Evolutionary conservation across 1,140 invertebrate genomes (phyloP).

Genomic region (Trichogramma pretiosum): DNA sequence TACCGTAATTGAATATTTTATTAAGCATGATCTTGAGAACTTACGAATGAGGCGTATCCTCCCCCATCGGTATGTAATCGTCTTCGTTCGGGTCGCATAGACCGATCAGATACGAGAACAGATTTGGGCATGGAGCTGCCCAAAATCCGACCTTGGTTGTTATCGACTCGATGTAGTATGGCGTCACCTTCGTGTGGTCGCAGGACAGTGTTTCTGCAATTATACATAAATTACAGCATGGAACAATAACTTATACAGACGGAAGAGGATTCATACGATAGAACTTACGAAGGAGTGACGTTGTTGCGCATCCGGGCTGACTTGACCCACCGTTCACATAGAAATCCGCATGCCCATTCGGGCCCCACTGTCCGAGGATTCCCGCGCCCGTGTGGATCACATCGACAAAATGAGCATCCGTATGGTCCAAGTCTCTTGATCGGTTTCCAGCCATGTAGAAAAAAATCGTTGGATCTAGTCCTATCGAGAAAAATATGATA

Average conservation of each 20-base stretch:
- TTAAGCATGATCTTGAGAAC: slow-evolving; percentile 22
- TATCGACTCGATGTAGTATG: slow-evolving; percentile 80
- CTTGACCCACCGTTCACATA: slow-evolving; percentile 83
- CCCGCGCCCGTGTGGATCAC: slow-evolving; percentile 82
- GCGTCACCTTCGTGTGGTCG: slow-evolving; percentile 80
- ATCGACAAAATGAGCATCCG: slow-evolving; percentile 80
- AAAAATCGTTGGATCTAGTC: slow-evolving; percentile 71
- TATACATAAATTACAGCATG: background rate
- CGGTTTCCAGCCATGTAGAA: slow-evolving; percentile 72
- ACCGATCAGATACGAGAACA: slow-evolving; percentile 70
- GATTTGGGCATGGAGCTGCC: slow-evolving; percentile 70
- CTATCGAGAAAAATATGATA: slow-evolving; percentile 35
- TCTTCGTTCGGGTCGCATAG: slow-evolving; percentile 68
- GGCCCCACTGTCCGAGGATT: slow-evolving; percentile 74
- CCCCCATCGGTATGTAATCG: slow-evolving; percentile 75
- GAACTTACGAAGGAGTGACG: slow-evolving; percentile 68
- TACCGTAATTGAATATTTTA: background rate
- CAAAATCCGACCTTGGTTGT: slow-evolving; percentile 68
- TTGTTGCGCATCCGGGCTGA: slow-evolving; percentile 74
- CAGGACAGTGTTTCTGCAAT: slow-evolving; percentile 70
- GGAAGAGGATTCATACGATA: background rate
- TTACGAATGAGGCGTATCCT: slow-evolving; percentile 66
- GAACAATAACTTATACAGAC: background rate
- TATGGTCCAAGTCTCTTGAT: slow-evolving; percentile 71
- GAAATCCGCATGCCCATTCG: slow-evolving; percentile 80